These are phyloP conservation scores for Chromis chromis DNA, from an alignment of 2,797 vertebrate species.

Conservation along the genomic window DNA sequence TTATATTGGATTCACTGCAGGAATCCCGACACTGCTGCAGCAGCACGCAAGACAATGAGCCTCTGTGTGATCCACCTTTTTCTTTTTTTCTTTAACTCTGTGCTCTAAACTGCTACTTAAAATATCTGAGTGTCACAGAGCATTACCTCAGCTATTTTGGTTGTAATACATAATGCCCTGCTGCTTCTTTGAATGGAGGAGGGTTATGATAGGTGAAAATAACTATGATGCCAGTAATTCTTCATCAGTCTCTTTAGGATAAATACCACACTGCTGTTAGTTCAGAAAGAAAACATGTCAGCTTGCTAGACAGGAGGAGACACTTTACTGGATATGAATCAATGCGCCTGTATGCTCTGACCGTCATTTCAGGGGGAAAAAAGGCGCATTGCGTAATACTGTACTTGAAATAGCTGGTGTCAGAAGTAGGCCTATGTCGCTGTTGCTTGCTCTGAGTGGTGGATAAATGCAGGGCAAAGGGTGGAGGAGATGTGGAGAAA, in stretches of 20 bases:
- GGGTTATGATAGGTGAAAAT: slow-evolving; percentile 22
- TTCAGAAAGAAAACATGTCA: slow-evolving; percentile 48
- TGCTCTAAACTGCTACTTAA: slow-evolving; percentile 62
- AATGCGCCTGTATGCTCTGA: slow-evolving; percentile 53
- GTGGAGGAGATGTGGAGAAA: slow-evolving; percentile 50
- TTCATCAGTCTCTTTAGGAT: slow-evolving; percentile 10
- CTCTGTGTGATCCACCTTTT: slow-evolving; percentile 59
- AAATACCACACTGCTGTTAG: slow-evolving; percentile 30
- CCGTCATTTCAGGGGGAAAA: slow-evolving; percentile 56
- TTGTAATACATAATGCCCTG: slow-evolving; percentile 51
- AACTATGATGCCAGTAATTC: slow-evolving; percentile 11
- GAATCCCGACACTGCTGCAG: slow-evolving; percentile 62
- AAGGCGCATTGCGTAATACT: slow-evolving; percentile 80
- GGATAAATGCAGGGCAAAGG: slow-evolving; percentile 69
- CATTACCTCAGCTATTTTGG: slow-evolving; percentile 61
- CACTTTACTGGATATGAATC: slow-evolving; percentile 60
- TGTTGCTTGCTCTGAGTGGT: slow-evolving; percentile 66
- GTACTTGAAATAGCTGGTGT: slow-evolving; percentile 80
- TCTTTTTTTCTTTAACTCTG: slow-evolving; percentile 26
- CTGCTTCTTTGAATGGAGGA: slow-evolving; percentile 37
- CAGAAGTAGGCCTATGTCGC: slow-evolving; percentile 71
- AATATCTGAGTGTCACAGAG: slow-evolving; percentile 63
- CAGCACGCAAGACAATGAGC: slow-evolving; percentile 58
- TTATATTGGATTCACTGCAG: slow-evolving; percentile 73
- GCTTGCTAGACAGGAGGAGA: slow-evolving; percentile 53